Evolutionary conservation across 2,113 vertebrate genomes (phyloP), one percentile per base, ranked within the genome.

Genomic region (Phyllopteryx taeniolatus): DNA sequence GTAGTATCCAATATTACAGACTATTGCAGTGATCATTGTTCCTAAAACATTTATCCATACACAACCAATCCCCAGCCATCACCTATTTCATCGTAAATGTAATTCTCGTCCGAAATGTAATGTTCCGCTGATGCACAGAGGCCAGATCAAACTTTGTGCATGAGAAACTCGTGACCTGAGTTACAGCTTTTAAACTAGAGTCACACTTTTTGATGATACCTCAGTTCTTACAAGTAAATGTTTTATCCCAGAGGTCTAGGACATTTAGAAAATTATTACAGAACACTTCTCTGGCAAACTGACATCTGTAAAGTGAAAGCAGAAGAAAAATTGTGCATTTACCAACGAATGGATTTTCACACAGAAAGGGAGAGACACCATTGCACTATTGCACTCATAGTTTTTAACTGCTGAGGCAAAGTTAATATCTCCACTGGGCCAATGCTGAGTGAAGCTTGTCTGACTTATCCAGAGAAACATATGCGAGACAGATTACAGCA

Each of bases 401-500:
- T 56, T 77, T 60, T 77, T 75, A 70, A 59, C 67, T 62, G 73
- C 54, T 19, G 54, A 43, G 59, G 73, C 57, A 76, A 65, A 76
- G 83, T 71, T 75, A 76, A 86, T 75, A 74, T 75, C 44, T 74
- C 57, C 68, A 59, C 51, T 44, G 74, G 72, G 74, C 60, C 62
- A 22, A 44, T 14, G 33, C 51, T 71, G 67, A 72, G 65, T 51
- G 57, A 63, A 64, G 79, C 74, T 79, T 70, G 73, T 85, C 71
- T 71, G 74, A 75, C 87, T 88, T 73, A 88, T 86, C 78, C 83
- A 74, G 54, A 70, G 39, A 77, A 82, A 82, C 90, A 89, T 90
- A 91, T 90, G 90, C 76, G 77, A 74, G 63, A 54, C 63, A 89
- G 90, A 90, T 91, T 90, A 91, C 79, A 86, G 74, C 22, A 79